Evolutionary conservation across 1,140 invertebrate species (phyloP).

Genomic region (Plutomurus gul): DNA sequence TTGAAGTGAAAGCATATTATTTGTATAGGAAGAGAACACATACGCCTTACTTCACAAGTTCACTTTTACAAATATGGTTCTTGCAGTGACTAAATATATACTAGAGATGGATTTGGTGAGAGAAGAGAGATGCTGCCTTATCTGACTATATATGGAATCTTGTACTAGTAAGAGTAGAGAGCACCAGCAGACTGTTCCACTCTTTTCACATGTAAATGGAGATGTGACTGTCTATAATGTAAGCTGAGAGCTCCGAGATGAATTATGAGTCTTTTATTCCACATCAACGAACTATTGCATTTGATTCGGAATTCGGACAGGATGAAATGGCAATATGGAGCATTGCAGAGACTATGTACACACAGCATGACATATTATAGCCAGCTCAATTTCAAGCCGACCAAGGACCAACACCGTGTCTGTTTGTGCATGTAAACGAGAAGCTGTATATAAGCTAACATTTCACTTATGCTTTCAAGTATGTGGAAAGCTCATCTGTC

Average conservation of each 20-base stretch:
- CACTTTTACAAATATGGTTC: background rate
- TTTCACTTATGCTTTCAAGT: too few relatives aligned
- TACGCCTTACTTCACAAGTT: constrained; percentile 3
- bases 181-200: background rate
- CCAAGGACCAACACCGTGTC: too few relatives aligned
- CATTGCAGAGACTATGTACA: background rate
- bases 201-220: constrained; percentile 12
- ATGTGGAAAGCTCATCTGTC: too few relatives aligned
- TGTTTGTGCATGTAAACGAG: too few relatives aligned
- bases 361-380: background rate
- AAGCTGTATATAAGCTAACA: too few relatives aligned
- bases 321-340: background rate
- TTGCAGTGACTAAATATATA: background rate
- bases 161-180: background rate
- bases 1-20: too few relatives aligned
- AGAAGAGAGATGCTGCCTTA: too few relatives aligned
- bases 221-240: background rate
- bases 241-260: background rate
- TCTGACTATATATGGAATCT: background rate
- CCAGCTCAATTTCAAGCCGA: too few relatives aligned
- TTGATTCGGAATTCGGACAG: background rate
- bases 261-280: constrained; percentile 9
- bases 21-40: background rate
- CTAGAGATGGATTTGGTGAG: too few relatives aligned
- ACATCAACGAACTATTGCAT: too few relatives aligned